Percentiles rank a stretch among this genome's conserved stretches.
Evolutionary conservation across 2,113 vertebrate species (phyloP).

Genomic region (Tamias sibiricus): DNA sequence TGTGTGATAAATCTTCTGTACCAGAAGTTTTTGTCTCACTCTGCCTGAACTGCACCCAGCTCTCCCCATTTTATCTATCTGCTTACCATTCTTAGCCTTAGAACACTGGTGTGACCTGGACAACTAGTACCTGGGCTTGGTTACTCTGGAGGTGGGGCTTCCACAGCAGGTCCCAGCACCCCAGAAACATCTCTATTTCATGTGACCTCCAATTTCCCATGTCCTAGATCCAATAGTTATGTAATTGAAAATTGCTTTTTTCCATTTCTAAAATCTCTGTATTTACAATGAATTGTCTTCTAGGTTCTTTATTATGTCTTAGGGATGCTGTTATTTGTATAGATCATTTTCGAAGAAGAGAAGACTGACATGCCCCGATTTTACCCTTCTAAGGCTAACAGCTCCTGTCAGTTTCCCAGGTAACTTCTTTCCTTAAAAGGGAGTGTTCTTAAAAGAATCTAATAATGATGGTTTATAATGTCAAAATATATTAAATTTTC

Average conservation of each 20-base stretch:
- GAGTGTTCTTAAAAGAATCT: constrained; percentile 64
- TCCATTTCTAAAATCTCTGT: constrained; percentile 26
- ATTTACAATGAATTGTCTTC: neutral
- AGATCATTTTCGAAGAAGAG: constrained; percentile 61
- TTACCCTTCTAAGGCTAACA: constrained; percentile 58
- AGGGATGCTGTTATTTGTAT: constrained; percentile 65
- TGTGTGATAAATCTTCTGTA: neutral
- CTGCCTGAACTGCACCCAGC: neutral
- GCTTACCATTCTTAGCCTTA: neutral
- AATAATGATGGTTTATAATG: constrained; percentile 55
- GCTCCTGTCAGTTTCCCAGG: constrained; percentile 65
- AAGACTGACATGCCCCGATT: constrained; percentile 56
- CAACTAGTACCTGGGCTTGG: neutral
- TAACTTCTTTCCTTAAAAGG: constrained; percentile 72
- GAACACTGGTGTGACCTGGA: neutral
- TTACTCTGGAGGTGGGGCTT: neutral
- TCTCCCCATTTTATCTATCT: constrained; percentile 8
- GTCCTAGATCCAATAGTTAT: neutral
- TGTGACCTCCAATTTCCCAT: neutral
- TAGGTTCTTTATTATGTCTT: constrained; percentile 46
- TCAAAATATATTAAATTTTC: constrained; percentile 65
- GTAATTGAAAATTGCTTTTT: neutral
- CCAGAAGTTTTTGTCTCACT: neutral
- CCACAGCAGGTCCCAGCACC: neutral
- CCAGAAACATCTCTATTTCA: neutral